Percentiles rank a stretch among this genome's conserved stretches.
Conservation (phyloP, 2,113 vertebrate species). For the Zosterops japonicus region DNA sequence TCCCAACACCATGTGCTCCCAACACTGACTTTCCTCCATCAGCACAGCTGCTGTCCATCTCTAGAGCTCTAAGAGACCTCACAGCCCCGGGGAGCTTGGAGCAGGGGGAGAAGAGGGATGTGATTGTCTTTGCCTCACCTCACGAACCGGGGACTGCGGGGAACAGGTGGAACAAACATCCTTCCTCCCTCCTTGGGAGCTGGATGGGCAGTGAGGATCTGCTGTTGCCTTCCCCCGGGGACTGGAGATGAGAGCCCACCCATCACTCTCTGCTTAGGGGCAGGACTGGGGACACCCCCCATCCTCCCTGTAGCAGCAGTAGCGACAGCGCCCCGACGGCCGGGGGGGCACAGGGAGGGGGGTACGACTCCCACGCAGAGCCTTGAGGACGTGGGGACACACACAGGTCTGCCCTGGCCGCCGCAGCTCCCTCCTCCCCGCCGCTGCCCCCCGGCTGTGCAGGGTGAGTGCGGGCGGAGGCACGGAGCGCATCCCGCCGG, state of each 20-base stretch:
- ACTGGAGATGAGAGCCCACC: background rate
- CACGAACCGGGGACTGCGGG: too few species aligned
- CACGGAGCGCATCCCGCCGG: background rate
- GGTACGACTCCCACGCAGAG: background rate
- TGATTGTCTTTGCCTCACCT: accelerated
- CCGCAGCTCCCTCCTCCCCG: background rate
- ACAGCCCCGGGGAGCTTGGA: background rate
- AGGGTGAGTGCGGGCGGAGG: background rate
- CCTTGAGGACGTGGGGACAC: background rate
- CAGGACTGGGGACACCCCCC: background rate
- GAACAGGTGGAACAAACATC: background rate
- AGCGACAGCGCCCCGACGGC: background rate
- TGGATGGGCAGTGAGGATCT: background rate
- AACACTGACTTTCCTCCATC: background rate
- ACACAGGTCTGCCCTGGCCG: accelerated
- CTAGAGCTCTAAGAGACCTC: background rate
- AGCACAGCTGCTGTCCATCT: background rate
- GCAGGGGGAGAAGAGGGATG: background rate
- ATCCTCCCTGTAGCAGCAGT: background rate
- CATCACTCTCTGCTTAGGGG: background rate
- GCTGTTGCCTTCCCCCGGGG: background rate
- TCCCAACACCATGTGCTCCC: accelerated
- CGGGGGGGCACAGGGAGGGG: too few species aligned
- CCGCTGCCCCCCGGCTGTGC: accelerated
- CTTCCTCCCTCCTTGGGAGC: accelerated